These are phyloP conservation scores for Melipona beecheii DNA, from an alignment of 2,888 invertebrate species.

Conservation along the genomic window DNA sequence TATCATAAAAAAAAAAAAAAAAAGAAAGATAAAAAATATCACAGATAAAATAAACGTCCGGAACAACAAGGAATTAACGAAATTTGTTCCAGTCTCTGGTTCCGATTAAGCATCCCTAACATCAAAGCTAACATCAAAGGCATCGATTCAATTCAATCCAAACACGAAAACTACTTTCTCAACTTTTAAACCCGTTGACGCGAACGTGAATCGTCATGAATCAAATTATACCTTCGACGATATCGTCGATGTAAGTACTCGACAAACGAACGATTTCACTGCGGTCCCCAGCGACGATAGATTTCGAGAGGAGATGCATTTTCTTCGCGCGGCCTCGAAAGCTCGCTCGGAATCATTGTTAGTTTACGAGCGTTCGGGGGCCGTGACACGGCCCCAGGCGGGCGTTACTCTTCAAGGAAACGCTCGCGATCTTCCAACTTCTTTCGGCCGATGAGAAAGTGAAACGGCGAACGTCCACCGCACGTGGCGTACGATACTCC, in stretches of 20 bases:
- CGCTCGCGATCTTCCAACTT: slow-evolving; percentile 44
- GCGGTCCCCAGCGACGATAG: slow-evolving; percentile 23
- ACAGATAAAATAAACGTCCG: neutral
- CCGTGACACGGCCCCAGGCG: neutral
- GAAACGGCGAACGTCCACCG: slow-evolving; percentile 67
- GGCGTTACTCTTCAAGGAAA: slow-evolving; percentile 41
- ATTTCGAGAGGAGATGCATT: neutral
- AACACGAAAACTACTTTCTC: neutral
- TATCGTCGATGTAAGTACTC: neutral
- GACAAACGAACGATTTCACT: neutral
- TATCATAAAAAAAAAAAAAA: too few relatives aligned
- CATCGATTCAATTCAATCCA: neutral
- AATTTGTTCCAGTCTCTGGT: too few relatives aligned
- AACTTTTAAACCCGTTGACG: neutral
- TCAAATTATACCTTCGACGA: slow-evolving; percentile 1
- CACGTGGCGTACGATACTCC: slow-evolving; percentile 68
- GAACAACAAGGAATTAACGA: neutral
- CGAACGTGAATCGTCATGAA: neutral
- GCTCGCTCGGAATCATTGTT: slow-evolving; percentile 31
- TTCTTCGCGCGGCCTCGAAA: neutral
- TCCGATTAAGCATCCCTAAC: neutral
- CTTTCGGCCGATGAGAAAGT: slow-evolving; percentile 55
- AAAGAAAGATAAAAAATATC: too few relatives aligned
- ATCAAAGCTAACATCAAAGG: neutral
- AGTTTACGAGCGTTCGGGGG: slow-evolving; percentile 44